Evolutionary conservation across 2,888 invertebrate species (phyloP).

Genomic region (Pachycephus smyrnensis): DNA sequence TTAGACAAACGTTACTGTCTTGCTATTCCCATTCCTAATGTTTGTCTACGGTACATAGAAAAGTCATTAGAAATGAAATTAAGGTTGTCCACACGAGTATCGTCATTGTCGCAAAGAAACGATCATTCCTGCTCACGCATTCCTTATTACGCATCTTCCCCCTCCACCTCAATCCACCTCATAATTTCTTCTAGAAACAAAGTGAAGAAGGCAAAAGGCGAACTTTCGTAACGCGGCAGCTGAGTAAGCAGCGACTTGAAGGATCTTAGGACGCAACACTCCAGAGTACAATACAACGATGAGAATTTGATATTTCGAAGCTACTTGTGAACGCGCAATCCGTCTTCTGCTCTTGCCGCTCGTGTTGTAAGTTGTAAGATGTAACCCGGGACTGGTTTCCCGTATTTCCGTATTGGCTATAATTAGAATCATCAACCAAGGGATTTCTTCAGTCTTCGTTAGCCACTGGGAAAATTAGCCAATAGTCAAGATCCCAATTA

Average conservation of each 20-base stretch:
- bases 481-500: not conserved
- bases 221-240: conserved; percentile 45
- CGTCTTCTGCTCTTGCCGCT: not conserved
- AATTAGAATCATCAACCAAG: not conserved
- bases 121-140: not conserved
- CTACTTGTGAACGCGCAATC: not conserved
- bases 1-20: too few relatives aligned
- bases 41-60: too few relatives aligned
- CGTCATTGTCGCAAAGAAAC: too few relatives aligned
- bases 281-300: conserved; percentile 30
- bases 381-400: not conserved
- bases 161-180: not conserved
- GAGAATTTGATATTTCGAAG: conserved; percentile 31
- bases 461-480: not conserved
- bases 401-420: not conserved
- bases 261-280: conserved; percentile 9
- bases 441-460: not conserved
- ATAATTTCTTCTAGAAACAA: not conserved
- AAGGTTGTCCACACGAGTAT: too few relatives aligned
- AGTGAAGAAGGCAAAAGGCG: conserved; percentile 35
- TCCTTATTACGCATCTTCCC: not conserved
- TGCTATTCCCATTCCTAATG: too few relatives aligned
- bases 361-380: not conserved
- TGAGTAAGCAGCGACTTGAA: not conserved
- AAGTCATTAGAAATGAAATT: too few relatives aligned